phyloP scores from a whole-genome alignment of 2,888 invertebrate genomes.

The Sinohyriopsis cumingii region DNA sequence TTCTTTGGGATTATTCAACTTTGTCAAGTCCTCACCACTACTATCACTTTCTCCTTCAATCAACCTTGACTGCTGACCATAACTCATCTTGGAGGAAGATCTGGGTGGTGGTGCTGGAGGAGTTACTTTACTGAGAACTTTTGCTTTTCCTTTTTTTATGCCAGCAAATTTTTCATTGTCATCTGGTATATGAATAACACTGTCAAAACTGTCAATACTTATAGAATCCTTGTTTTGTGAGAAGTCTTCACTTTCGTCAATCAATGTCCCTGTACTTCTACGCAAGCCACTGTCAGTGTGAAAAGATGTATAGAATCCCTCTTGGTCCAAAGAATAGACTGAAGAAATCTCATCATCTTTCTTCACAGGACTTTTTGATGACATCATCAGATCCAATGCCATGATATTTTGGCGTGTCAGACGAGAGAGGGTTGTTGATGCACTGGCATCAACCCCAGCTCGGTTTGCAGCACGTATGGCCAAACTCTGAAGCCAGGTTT shows the following conservation, averaged over 20 bases:
- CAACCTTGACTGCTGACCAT: conserved; percentile 6
- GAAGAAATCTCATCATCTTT: conserved; percentile 76
- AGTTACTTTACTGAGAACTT: conserved; percentile 43
- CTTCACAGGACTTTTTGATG: conserved; percentile 31
- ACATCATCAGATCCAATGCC: conserved; percentile 56
- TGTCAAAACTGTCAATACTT: conserved; percentile 54
- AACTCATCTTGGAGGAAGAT: conserved; percentile 27
- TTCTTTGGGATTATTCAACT: conserved; percentile 13
- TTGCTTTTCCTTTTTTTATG: conserved; percentile 32
- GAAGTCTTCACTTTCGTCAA: conserved; percentile 42
- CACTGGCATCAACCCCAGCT: conserved; percentile 49
- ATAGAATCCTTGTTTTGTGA: conserved; percentile 51
- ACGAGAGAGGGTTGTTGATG: conserved; percentile 45
- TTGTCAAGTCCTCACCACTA: conserved; percentile 8
- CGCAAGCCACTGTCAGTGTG: conserved; percentile 93
- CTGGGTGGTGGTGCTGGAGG: conserved; percentile 49
- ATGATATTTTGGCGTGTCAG: conserved; percentile 60
- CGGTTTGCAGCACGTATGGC: conserved; percentile 55
- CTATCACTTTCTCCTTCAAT: conserved; percentile 6
- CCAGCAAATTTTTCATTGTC: conserved; percentile 41
- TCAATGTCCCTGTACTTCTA: conserved; percentile 53
- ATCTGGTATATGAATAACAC: conserved; percentile 51
- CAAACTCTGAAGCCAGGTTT: conserved; percentile 60
- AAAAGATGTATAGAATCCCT: conserved; percentile 98
- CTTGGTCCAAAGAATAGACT: conserved; percentile 95